phyloP scores from a whole-genome alignment of 2,797 vertebrate species.

The Rallus crepitans region DNA sequence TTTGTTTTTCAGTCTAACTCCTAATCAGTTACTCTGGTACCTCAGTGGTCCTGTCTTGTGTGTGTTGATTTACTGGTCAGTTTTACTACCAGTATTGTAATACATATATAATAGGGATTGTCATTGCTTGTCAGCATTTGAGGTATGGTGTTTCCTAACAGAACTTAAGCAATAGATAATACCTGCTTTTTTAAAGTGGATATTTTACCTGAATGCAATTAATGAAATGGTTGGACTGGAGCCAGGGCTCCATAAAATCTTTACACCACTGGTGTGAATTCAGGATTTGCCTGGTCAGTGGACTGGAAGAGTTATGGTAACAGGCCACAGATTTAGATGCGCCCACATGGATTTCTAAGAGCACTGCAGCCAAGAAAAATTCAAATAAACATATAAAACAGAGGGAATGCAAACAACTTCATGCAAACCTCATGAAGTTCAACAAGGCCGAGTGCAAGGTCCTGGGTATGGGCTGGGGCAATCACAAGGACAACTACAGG shows the following conservation, averaged over 20 bases:
- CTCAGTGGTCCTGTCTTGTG: not conserved
- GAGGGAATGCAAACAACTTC: not conserved
- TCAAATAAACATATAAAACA: not conserved
- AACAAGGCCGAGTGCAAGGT: no score
- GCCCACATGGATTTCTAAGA: not conserved
- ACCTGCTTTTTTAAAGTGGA: not conserved
- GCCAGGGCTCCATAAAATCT: not conserved
- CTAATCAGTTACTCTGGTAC: not conserved
- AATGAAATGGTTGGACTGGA: not conserved
- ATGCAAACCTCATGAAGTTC: no score
- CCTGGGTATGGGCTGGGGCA: no score
- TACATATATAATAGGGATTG: not conserved
- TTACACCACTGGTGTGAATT: not conserved
- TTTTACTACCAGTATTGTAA: not conserved
- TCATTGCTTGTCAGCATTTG: not conserved
- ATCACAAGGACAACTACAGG: no score
- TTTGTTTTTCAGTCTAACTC: not conserved
- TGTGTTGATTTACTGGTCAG: constrained; percentile 10
- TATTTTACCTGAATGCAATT: not conserved
- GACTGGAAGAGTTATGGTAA: accelerated
- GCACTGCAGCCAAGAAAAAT: not conserved
- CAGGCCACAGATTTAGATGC: no score
- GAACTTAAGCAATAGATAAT: not conserved
- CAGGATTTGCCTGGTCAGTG: not conserved
- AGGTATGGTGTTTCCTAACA: not conserved